Conservation (phyloP, 2,888 invertebrate genomes). For the Tanytarsus gracilentus region DNA sequence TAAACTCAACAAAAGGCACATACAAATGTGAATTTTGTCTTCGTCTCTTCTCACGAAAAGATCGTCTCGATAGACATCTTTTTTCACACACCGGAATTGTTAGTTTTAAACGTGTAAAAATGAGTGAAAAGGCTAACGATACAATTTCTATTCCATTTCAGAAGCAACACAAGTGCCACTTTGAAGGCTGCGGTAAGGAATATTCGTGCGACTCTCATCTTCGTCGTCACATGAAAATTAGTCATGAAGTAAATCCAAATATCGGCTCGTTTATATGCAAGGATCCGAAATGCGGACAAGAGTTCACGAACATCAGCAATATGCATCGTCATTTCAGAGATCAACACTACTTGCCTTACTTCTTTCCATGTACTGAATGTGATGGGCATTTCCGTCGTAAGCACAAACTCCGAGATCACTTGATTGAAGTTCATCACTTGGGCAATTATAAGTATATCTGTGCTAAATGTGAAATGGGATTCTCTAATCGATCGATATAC, state of each 20-base stretch:
- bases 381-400: constrained; percentile 48
- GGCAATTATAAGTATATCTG: constrained; percentile 44
- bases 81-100: constrained; percentile 21
- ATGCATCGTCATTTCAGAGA: constrained; percentile 50
- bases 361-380: constrained; percentile 48
- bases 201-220: constrained; percentile 54
- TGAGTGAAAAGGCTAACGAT: too few relatives aligned
- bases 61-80: constrained; percentile 20
- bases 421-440: constrained; percentile 45
- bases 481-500: constrained; percentile 44
- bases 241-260: constrained; percentile 40
- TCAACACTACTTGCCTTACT: constrained; percentile 43
- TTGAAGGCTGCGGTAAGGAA: constrained; percentile 51
- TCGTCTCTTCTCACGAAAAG: constrained; percentile 2
- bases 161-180: constrained; percentile 52
- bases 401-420: constrained; percentile 49
- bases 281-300: constrained; percentile 43
- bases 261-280: constrained; percentile 34
- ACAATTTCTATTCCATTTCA: constrained; percentile 33
- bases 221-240: constrained; percentile 49
- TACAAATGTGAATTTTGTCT: constrained; percentile 13
- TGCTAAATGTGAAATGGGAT: constrained; percentile 46
- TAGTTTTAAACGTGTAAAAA: not conserved
- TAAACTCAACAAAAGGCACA: not conserved
- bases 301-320: constrained; percentile 47